phyloP scores from a whole-genome alignment of 2,888 invertebrate species.

The Ommatoiulus sabulosus region DNA sequence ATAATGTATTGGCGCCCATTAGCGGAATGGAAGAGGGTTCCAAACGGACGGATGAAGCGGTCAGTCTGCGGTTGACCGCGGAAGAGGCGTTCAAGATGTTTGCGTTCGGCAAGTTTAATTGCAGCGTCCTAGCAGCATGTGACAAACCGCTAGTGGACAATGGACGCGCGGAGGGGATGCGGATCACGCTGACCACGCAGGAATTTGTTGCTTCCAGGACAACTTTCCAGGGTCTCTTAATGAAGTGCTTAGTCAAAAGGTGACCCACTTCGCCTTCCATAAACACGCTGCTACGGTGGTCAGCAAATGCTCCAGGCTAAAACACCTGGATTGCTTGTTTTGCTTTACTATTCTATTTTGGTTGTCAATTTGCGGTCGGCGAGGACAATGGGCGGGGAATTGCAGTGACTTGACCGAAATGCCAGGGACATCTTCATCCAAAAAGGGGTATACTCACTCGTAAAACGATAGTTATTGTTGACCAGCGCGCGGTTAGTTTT shows the following conservation, averaged over 20 bases:
- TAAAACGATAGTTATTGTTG: background rate
- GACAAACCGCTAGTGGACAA: slow-evolving; percentile 13
- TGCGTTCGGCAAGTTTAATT: slow-evolving; percentile 4
- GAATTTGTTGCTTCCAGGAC: background rate
- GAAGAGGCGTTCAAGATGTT: background rate
- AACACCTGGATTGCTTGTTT: slow-evolving; percentile 19
- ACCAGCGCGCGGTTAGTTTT: no score
- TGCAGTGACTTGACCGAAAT: background rate
- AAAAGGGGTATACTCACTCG: background rate
- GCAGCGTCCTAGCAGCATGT: background rate
- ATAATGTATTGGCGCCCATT: background rate
- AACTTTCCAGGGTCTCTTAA: background rate
- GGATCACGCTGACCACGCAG: background rate
- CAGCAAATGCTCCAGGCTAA: background rate
- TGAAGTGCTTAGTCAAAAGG: background rate
- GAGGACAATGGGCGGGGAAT: background rate
- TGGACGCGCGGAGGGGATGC: background rate
- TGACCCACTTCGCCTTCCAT: slow-evolving; percentile 12
- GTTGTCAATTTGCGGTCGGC: background rate
- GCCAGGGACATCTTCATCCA: slow-evolving; percentile 2
- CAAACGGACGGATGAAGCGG: background rate
- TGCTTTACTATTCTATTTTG: slow-evolving; percentile 18
- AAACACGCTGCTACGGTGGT: background rate
- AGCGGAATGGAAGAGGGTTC: background rate
- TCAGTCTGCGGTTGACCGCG: slow-evolving; percentile 34